These are phyloP conservation scores for Macroramphosus scolopax DNA, from an alignment of 2,797 vertebrate genomes.

Conservation along the genomic window DNA sequence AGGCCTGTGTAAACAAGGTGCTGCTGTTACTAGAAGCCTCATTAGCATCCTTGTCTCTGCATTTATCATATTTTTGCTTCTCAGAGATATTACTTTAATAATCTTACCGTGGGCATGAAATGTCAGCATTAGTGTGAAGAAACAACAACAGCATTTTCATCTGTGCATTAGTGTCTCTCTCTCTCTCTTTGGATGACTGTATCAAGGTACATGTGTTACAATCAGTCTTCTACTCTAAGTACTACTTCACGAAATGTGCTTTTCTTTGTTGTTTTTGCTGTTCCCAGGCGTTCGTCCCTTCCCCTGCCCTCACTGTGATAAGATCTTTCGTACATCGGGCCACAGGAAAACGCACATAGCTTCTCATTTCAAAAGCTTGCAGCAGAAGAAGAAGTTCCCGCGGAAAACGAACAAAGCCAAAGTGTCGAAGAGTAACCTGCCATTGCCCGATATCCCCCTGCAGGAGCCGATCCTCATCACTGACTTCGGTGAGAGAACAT, in stretches of 20 bases:
- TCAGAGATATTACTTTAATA: neutral
- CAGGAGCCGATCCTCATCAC: slow-evolving; percentile 99
- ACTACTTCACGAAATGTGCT: too few species aligned
- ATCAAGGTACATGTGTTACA: too few species aligned
- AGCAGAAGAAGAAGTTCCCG: slow-evolving; percentile 89
- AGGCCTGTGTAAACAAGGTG: slow-evolving; percentile 12
- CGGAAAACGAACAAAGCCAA: slow-evolving; percentile 88
- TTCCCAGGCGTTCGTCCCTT: slow-evolving; percentile 90
- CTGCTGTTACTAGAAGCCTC: neutral
- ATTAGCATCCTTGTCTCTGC: slow-evolving; percentile 12
- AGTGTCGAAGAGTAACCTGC: slow-evolving; percentile 84
- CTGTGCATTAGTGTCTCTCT: slow-evolving; percentile 2
- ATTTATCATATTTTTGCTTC: slow-evolving; percentile 11
- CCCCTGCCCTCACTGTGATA: slow-evolving; percentile 96
- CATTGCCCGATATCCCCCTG: slow-evolving; percentile 90
- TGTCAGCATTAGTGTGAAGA: slow-evolving; percentile 15
- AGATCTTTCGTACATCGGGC: slow-evolving; percentile 96
- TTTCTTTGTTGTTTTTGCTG: slow-evolving; percentile 13
- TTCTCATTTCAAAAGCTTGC: slow-evolving; percentile 93
- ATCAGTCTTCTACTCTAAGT: too few species aligned
- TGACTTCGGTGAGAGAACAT: slow-evolving; percentile 84
- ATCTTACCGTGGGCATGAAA: slow-evolving; percentile 6
- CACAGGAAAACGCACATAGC: slow-evolving; percentile 97
- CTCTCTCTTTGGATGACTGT: too few species aligned
- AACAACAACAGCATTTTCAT: slow-evolving; percentile 1